These are phyloP conservation scores for Jaculus jaculus DNA, from an alignment of 2,113 vertebrate species.

Conservation along the genomic window DNA sequence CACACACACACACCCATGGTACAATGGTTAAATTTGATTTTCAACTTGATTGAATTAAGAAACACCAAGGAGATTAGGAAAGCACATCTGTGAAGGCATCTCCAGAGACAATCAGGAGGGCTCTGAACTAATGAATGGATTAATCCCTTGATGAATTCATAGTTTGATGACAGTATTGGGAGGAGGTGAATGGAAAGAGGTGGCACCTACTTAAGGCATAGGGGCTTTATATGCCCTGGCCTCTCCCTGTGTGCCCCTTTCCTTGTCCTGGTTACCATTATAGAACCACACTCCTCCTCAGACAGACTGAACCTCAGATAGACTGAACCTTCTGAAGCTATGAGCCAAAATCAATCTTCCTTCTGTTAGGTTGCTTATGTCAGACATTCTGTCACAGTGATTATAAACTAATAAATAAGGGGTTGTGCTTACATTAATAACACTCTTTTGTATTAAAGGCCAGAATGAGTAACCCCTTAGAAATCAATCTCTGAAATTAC, in stretches of 20 bases:
- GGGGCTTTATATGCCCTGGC: background rate
- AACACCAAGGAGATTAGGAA: background rate
- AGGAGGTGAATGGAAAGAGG: background rate
- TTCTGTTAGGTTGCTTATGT: no score
- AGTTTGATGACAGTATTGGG: background rate
- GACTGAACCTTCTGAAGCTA: background rate
- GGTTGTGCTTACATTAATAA: conserved; percentile 3
- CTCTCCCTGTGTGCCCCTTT: background rate
- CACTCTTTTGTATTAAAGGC: background rate
- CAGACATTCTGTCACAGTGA: no score
- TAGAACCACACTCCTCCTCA: no score
- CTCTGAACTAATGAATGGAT: no score
- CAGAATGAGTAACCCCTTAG: background rate
- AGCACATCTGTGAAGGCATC: background rate
- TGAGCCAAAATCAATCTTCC: background rate
- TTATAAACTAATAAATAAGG: background rate
- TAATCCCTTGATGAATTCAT: background rate
- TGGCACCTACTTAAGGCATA: no score
- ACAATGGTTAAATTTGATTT: background rate
- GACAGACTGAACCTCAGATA: background rate
- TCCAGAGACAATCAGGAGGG: background rate
- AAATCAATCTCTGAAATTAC: conserved; percentile 12
- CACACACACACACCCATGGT: no score
- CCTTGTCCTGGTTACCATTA: background rate
- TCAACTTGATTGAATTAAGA: background rate